Conservation (phyloP, 2,113 vertebrate species). For the Siniperca knerii region DNA sequence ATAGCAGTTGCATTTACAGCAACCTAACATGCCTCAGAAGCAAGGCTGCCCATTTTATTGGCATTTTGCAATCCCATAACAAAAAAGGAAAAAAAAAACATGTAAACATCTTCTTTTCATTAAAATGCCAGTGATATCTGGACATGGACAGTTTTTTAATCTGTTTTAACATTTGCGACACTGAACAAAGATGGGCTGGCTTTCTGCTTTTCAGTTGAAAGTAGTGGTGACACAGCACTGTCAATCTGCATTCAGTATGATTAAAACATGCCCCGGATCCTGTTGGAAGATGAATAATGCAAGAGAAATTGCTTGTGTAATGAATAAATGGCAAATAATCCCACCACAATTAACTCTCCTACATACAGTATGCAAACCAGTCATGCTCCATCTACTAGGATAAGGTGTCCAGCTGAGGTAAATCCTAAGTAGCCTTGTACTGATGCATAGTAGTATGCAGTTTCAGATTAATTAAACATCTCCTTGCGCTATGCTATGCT, state of each 20-base stretch:
- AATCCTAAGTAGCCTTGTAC: conserved; percentile 51
- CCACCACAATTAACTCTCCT: conserved; percentile 75
- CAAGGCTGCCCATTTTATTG: conserved; percentile 45
- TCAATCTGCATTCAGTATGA: conserved; percentile 76
- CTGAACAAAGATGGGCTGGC: conserved; percentile 64
- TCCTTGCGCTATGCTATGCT: neutral
- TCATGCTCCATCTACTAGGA: conserved; percentile 60
- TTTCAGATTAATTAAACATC: conserved; percentile 16
- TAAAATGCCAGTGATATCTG: conserved; percentile 76
- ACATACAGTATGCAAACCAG: conserved; percentile 72
- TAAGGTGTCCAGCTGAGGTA: conserved; percentile 68
- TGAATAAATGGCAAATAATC: conserved; percentile 82
- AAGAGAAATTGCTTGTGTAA: conserved; percentile 75
- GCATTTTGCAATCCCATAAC: conserved; percentile 62
- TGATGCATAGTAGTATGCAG: conserved; percentile 20
- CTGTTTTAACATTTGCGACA: conserved; percentile 64
- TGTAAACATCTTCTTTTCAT: conserved; percentile 75
- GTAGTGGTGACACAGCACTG: conserved; percentile 74
- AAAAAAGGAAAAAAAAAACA: conserved; percentile 54
- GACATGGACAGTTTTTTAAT: conserved; percentile 78
- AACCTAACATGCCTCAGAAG: conserved; percentile 47
- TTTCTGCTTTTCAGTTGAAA: conserved; percentile 71
- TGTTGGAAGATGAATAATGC: conserved; percentile 78
- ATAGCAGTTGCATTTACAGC: conserved; percentile 57
- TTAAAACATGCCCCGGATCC: conserved; percentile 78